Base-by-base conservation (phyloP, 2,113 vertebrate species). In the Daphoenositta chrysoptera region DNA sequence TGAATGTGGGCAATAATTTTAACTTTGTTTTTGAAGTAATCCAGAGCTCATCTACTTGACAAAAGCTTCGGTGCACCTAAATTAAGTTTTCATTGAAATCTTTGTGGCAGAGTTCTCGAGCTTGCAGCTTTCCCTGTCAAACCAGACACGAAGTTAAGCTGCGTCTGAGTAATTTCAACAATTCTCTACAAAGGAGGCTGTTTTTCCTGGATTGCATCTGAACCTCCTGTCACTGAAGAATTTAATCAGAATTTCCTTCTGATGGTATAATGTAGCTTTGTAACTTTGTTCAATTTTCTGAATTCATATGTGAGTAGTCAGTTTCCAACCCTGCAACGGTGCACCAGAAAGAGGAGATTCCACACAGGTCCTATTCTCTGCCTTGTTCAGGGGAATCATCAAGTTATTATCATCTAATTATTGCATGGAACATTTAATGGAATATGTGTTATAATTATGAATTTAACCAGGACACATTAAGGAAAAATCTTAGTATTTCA, bases 361-460 rank as follows among this genome's bases (percentile, higher is more conserved):
- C 80, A 57, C 48, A 39, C 19, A 79, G 45, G 33, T 77, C 66
- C 8, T 47, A 14, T 72, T 47, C 35, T 94, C 39, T 72, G 23
- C 12, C 89, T 94, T 82, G 47, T 65, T 69, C 44, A 87, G 28
- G 53, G 57, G 40, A 91, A 73, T 84, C 27, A 3, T 63, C 71
- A 72, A 69, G 37, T 79, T 76, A 27, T 56, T 89, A 58, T 42
- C 27, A 56, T 50, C 37, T 89, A 92, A 92, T 89, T 92, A 91
- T 83, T 96, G 70, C 54, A 82, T 20, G 35, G 86, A 96, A 94
- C 33, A 54, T 90, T 96, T 89, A 96, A 93, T 83, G 47, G 89
- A 90, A 56, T 60, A 45, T 82, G 28, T 93, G 56, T 84, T 92
- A 44, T 60, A 90, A 90, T 95, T 90, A 79, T 40, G 57, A 83